Base-by-base conservation (phyloP, 2,797 vertebrate genomes). In the Schizopygopsis malacanthus region DNA sequence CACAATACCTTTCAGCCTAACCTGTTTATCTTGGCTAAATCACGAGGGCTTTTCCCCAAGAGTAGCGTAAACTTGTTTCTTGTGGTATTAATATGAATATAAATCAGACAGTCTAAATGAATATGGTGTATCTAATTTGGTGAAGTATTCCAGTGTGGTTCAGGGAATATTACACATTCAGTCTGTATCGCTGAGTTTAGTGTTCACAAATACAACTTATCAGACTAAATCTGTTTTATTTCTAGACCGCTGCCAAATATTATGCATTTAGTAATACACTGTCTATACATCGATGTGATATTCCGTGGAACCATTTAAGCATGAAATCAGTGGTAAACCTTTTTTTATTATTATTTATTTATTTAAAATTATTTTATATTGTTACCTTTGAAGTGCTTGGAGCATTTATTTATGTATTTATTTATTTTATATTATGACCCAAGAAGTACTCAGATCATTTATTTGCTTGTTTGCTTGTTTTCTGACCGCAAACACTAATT, bases 41-140 rank as follows among this genome's bases (percentile, higher is more conserved):
- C 69, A 28, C 43, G 39, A 41, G 63, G 65, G 67, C 43, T 16
- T 37, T 45, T 50, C 37, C 84, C 54, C 75, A 25, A 72, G 86
- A 83, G 87, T 39, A 76, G 71, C 50, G 84, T 81, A 85, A 79
- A 78, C 80, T 83, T 81, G 80, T 89, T 85, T 87, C 71, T 76
- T 87, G 79, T 79, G 77, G 72, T 83, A 85, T 88, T 81, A 88
- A 83, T 86, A 87, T 72, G 78, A 88, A 88, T 87, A 72, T 85
- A 81, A 87, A 90, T 63, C 61, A 90, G 87, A 54, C 71, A 56
- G 13, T 43, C 82, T 83, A 72, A 85, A 85, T 87, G 45, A 87
- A 88, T 89, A 67, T 59, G 76, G 76, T 87, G 81, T 70, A 73
- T 89, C 85, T 88, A 75, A 89, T 88, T 85, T 86, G 65, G 52